Evolutionary conservation across 1,140 invertebrate species (phyloP).

Genomic region (Thalassaphorura encarpata): DNA sequence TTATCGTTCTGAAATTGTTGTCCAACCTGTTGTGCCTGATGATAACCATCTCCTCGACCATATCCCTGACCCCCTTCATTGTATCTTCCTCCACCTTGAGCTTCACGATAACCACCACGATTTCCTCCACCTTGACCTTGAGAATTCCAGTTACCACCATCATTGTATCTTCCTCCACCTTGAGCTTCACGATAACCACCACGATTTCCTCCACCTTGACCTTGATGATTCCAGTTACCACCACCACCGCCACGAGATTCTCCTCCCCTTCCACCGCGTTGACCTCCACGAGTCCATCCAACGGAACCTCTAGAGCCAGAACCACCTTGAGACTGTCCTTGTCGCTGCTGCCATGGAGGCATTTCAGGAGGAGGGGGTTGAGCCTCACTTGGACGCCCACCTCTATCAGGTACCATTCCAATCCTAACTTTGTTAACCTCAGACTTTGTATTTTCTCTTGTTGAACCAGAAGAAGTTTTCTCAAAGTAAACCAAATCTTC

Average conservation of each 20-base stretch:
- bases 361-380: constrained; percentile 89
- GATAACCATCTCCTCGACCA: not conserved
- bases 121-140: constrained; percentile 22
- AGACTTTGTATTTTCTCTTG: constrained; percentile 66
- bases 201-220: constrained; percentile 25
- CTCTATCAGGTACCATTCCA: constrained; percentile 73
- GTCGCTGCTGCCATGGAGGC: constrained; percentile 76
- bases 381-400: constrained; percentile 76
- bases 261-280: constrained; percentile 32
- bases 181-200: constrained; percentile 33
- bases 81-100: constrained; percentile 35
- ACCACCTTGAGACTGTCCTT: constrained; percentile 18
- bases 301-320: constrained; percentile 28
- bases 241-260: constrained; percentile 28
- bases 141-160: not conserved
- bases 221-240: not conserved
- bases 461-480: constrained; percentile 72
- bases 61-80: constrained; percentile 5
- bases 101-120: constrained; percentile 31
- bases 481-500: constrained; percentile 70
- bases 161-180: constrained; percentile 34
- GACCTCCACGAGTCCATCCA: constrained; percentile 33
- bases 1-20: not conserved
- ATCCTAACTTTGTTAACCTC: constrained; percentile 78
- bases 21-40: not conserved